phyloP scores from a whole-genome alignment of 2,888 invertebrate species.

The Melanargia galathea region DNA sequence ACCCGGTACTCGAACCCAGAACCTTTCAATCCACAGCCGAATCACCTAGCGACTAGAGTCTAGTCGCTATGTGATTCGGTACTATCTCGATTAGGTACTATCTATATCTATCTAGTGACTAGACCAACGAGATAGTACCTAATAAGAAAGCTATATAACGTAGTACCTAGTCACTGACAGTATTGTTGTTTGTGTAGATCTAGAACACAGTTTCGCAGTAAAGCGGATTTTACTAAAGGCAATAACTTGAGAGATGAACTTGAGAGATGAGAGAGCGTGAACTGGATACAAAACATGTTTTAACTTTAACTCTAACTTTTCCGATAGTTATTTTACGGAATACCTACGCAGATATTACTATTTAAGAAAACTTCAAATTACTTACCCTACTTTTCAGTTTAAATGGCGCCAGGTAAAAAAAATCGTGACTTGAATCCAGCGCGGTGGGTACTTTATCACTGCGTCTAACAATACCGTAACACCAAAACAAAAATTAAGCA shows the following conservation, averaged over 20 bases:
- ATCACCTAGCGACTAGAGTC: too few species aligned
- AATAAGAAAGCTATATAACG: not conserved
- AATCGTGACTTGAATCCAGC: too few species aligned
- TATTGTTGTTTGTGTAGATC: constrained; percentile 35
- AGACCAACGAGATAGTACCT: not conserved
- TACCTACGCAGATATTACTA: constrained; percentile 19
- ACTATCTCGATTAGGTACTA: too few species aligned
- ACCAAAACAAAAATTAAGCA: too few species aligned
- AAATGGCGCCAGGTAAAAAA: too few species aligned
- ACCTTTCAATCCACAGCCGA: too few species aligned
- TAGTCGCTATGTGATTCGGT: too few species aligned
- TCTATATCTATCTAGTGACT: too few species aligned
- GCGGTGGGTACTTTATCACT: too few species aligned
- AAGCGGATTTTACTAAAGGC: constrained; percentile 43
- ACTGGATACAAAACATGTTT: constrained; percentile 33
- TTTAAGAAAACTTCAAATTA: constrained; percentile 8
- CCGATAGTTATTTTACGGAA: constrained; percentile 34
- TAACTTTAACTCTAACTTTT: constrained; percentile 38
- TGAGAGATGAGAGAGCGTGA: constrained; percentile 37
- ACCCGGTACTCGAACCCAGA: too few species aligned
- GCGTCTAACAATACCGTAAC: too few species aligned
- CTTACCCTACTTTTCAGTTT: too few species aligned
- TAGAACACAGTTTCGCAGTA: constrained; percentile 32
- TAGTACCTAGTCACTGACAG: not conserved
- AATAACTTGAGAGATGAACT: constrained; percentile 40